Evolutionary conservation across 2,888 invertebrate genomes (phyloP), one percentile per base, ranked within the genome.

Genomic region (Bugula neritina): DNA sequence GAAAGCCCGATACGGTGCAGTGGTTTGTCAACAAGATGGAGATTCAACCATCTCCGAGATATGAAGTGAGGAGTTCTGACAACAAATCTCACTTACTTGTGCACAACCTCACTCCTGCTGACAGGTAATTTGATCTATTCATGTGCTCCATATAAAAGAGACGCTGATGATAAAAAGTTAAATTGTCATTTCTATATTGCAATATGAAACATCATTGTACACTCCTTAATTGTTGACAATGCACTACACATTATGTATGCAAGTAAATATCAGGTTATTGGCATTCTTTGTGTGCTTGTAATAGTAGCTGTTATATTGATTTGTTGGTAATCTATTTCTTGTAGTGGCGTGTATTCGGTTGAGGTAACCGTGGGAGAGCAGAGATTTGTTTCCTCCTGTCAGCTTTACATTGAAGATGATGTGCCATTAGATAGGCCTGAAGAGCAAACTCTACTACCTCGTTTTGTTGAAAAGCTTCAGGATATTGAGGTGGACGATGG

Each of bases 71-170:
- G 29, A 77, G 76, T 72, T 80, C 81, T 71, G 80, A 79, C 34
- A 79, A 80, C 21, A 81, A 78, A 74, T 78, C 78, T 69, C 76
- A 79, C 1, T 77, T 83, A 63, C 79, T 82, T 23, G 81, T 83
- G 71, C 80, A 80, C 69, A 81, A 83, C 73, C 81, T 82, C 34
- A 78, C 78, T 23, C 94, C 95, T 29, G 94, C 94, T 85, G 98
- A 98, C 86, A 93, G 70, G 43, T 43, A 10, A 25, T 13, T 63
- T 10, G 43, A 43, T 43, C 5, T 43, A n/a, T n/a, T n/a, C n/a
- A n/a, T n/a, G n/a, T n/a, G n/a, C n/a, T n/a, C n/a, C n/a, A n/a
- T n/a, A n/a, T n/a, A n/a, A n/a, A n/a, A n/a, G n/a, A n/a, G n/a
- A n/a, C n/a, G n/a, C n/a, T n/a, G n/a, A n/a, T n/a, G n/a, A n/a